Conservation (phyloP, 1,140 invertebrate genomes). For the Penaeus vannamei region DNA sequence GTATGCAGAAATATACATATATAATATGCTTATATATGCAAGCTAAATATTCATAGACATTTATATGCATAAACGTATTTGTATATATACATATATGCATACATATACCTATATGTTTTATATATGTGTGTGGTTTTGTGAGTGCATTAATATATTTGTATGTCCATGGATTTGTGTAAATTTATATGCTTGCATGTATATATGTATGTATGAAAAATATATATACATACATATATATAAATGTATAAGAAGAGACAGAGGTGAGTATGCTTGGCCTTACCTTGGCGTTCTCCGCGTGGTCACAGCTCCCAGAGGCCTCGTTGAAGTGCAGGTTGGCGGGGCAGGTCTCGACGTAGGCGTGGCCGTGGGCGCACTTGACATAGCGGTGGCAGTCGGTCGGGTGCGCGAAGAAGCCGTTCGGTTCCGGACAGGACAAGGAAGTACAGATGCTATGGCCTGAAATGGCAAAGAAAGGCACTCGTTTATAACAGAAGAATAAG, state of each 20-base stretch:
- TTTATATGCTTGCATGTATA: too few relatives aligned
- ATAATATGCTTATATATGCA: background rate
- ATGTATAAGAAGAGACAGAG: background rate
- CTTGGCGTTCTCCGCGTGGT: constrained; percentile 84
- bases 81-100: too few relatives aligned
- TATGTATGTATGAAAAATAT: too few relatives aligned
- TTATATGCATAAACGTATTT: too few relatives aligned
- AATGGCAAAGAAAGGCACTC: too few relatives aligned
- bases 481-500: too few relatives aligned
- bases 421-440: constrained; percentile 78
- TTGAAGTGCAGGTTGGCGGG: constrained; percentile 90
- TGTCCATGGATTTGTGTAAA: too few relatives aligned
- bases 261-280: background rate
- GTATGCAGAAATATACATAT: background rate
- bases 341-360: constrained; percentile 83
- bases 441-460: background rate
- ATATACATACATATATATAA: background rate
- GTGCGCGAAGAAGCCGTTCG: constrained; percentile 89
- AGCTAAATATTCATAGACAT: background rate
- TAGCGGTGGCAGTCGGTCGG: constrained; percentile 85
- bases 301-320: constrained; percentile 86
- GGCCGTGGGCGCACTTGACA: constrained; percentile 89
- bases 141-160: too few relatives aligned
- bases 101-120: too few relatives aligned
- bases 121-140: too few relatives aligned